Base-by-base conservation (phyloP, 2,113 vertebrate genomes). In the Phaetusa simplex region DNA sequence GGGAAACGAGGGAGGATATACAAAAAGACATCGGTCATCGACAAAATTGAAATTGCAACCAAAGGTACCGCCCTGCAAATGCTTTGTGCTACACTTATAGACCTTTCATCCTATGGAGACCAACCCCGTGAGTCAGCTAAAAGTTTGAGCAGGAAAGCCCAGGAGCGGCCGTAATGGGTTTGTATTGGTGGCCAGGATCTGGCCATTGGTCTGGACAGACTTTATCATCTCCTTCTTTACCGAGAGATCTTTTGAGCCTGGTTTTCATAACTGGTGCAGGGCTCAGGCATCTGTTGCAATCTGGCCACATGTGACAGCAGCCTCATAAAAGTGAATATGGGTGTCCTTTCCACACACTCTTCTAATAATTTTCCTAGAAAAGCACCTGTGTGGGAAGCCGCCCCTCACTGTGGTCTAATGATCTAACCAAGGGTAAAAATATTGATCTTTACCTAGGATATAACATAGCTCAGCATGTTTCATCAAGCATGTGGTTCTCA, bases 351-450 rank as follows among this genome's bases (percentile, higher is more conserved):
- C 49, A 66, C 8, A 53, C 12, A 17, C 9, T 12, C 7, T 20
- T 34, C 12, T 14, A 69, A 55, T 16, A 32, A 9, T 34, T 61
- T 62, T 80, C 53, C 66, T 82, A 34, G 27, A 40, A 89, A 67
- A 77, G 0, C 16, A 55, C 5, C 17, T 30, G 0, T 2, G 11
- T 40, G 21, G 15, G 47, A 78, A 52, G 50, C 7, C 70, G 27
- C 24, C 65, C 30, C 58, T 72, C 73, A 5, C 4, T 36, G 29
- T 16, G 24, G 18, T 42, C 55, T 45, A 43, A 32, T 43, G 73
- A 4, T 19, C 56, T 32, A 82, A 16, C 42, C 67, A 86, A 72
- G 62, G 18, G 81, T 91, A 92, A 66, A 95, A 95, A 79, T 55
- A 93, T n/a, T 58, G 86, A 84, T 90, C 43, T 16, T 76, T 67